A percentile compares a stretch with the other conserved stretches of the same genome.
Conservation (phyloP, 2,113 vertebrate genomes). For the Tachysurus vachellii region DNA sequence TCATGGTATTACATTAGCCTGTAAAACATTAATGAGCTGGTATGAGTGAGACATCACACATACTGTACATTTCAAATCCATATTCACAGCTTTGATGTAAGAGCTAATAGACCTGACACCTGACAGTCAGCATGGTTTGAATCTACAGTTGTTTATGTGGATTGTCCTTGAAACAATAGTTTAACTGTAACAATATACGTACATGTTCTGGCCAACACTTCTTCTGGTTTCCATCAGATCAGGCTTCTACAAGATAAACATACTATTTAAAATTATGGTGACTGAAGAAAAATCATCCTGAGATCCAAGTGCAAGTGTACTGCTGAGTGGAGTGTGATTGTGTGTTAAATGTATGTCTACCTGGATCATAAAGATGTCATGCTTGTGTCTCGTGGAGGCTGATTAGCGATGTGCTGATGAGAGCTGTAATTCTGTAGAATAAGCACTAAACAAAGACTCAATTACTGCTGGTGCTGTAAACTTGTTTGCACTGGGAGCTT, state of each 20-base stretch:
- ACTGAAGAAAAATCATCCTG: background rate
- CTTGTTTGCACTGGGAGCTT: slow-evolving; percentile 51
- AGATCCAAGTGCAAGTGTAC: background rate
- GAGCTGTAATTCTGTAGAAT: slow-evolving; percentile 52
- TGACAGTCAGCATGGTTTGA: background rate
- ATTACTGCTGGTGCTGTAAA: slow-evolving; percentile 52
- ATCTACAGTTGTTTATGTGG: background rate
- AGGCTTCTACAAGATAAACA: background rate
- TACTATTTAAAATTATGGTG: background rate
- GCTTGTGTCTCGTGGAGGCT: slow-evolving; percentile 30
- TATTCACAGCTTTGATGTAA: background rate
- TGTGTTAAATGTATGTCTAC: slow-evolving; percentile 27
- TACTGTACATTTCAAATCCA: background rate
- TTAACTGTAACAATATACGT: background rate
- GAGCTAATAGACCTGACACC: background rate
- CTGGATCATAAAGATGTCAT: slow-evolving; percentile 47
- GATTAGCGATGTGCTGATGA: slow-evolving; percentile 39
- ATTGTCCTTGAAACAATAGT: background rate
- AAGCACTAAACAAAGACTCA: slow-evolving; percentile 52
- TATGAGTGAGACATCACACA: background rate
- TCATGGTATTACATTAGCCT: background rate
- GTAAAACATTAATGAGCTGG: background rate
- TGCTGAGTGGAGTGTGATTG: slow-evolving; percentile 23
- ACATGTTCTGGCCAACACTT: background rate
- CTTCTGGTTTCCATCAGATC: background rate